These are phyloP conservation scores for Globia sparganii DNA, from an alignment of 2,888 invertebrate species.

Conservation along the genomic window DNA sequence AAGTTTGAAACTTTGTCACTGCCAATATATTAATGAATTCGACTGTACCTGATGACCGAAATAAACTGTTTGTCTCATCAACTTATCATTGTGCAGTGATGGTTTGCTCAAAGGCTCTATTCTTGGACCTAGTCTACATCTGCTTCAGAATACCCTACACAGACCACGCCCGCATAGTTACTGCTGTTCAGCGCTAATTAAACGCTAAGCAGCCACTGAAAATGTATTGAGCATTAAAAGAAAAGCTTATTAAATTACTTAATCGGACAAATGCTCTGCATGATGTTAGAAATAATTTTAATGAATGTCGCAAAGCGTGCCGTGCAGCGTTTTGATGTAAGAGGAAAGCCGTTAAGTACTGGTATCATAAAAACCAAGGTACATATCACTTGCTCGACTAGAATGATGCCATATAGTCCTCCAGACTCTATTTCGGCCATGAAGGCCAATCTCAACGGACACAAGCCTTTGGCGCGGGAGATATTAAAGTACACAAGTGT, in stretches of 20 bases:
- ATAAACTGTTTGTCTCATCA: background rate
- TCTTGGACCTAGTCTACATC: background rate
- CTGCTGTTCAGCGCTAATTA: background rate
- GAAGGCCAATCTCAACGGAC: background rate
- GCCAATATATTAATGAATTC: no score
- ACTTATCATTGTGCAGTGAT: no score
- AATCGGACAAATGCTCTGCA: background rate
- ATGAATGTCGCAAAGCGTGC: background rate
- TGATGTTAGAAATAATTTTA: background rate
- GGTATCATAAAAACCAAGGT: background rate
- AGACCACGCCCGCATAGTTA: background rate
- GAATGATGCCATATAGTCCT: background rate
- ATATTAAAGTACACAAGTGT: background rate
- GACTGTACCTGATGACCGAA: background rate
- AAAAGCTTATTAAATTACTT: background rate
- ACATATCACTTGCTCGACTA: background rate
- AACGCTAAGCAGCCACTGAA: background rate
- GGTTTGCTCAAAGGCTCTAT: slow-evolving; percentile 2
- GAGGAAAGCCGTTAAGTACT: background rate
- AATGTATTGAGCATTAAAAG: background rate
- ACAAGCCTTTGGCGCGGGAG: background rate
- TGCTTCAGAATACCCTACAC: background rate
- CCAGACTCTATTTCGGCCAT: background rate
- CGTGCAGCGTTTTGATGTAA: background rate
- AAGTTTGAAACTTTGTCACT: no score